Conservation (phyloP, 2,797 vertebrate species). For the Acipenser ruthenus region DNA sequence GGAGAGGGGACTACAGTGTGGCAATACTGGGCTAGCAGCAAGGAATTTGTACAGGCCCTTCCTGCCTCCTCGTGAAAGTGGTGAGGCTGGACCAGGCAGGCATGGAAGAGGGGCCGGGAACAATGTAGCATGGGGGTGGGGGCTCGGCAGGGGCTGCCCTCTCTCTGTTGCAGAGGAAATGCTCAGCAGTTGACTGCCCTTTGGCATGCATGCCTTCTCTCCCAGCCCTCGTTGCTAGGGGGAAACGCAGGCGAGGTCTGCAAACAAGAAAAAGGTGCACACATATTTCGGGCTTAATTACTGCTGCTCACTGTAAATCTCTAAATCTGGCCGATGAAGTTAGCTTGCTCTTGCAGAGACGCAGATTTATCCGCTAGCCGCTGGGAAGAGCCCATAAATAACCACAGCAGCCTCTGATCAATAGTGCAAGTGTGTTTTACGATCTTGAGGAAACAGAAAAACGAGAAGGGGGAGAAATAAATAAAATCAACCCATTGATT, state of each 20-base stretch:
- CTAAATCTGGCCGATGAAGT: slow-evolving; percentile 1
- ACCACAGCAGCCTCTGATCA: slow-evolving; percentile 52
- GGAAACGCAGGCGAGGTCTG: slow-evolving; percentile 23
- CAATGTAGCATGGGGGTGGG: slow-evolving; percentile 68
- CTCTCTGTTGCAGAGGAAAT: slow-evolving; percentile 55
- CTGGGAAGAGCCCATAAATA: slow-evolving; percentile 52
- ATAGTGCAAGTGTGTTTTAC: slow-evolving; percentile 65
- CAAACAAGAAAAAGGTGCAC: slow-evolving; percentile 12
- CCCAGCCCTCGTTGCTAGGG: slow-evolving; percentile 74
- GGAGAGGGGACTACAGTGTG: slow-evolving; percentile 22
- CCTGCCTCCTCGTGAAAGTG: slow-evolving; percentile 53
- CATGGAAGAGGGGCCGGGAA: slow-evolving; percentile 70
- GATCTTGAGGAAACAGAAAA: slow-evolving; percentile 46
- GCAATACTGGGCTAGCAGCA: slow-evolving; percentile 68
- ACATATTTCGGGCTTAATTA: slow-evolving; percentile 19
- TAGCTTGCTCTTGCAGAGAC: slow-evolving; percentile 19
- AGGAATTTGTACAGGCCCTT: slow-evolving; percentile 79
- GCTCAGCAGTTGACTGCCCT: slow-evolving; percentile 59
- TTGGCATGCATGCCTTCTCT: slow-evolving; percentile 81
- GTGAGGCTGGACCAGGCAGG: slow-evolving; percentile 59
- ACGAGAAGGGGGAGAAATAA: slow-evolving; percentile 57
- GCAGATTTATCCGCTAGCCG: slow-evolving; percentile 48
- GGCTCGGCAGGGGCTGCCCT: slow-evolving; percentile 56
- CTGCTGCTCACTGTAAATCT: slow-evolving; percentile 14
- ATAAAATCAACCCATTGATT: slow-evolving; percentile 58